Evolutionary conservation across 1,140 invertebrate genomes (phyloP), one percentile per base, ranked within the genome.

Genomic region (Melitaea cinxia): DNA sequence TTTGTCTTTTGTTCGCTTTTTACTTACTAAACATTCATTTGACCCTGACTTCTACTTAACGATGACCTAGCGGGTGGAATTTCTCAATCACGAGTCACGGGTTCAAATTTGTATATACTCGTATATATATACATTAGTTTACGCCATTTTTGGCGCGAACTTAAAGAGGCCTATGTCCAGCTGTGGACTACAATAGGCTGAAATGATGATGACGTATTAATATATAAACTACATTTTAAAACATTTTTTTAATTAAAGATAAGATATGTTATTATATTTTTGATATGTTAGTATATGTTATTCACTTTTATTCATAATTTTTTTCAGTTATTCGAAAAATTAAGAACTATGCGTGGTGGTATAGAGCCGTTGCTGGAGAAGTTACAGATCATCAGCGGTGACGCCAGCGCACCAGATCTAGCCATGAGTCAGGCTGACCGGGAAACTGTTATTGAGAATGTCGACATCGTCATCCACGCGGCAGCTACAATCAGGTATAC

Each of bases 391-490:
- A 90, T 99, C 2, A 91, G 92, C 12, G 98, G 98, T 4, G 98
- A 99, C 90, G 94, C 99, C 0, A 94, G 95, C 0, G 87, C 95
- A 60, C 94, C 96, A 1, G 93, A 95, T 67, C 91, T 99, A 0
- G 98, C 94, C 1, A 84, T 97, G 6, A 94, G 93, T 0, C 59
- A 92, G 0, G 85, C 89, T 7, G 97, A 96, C 75, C 71, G 80
- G 3, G 65, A 81, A 64, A 68, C 49, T 0, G 81, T 99, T 4
- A 85, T 92, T 0, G 93, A 96, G 24, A 94, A 96, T 72, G 95
- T 99, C 0, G 93, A 97, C 67, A 93, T 99, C 58, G 96, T 99
- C 0, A 96, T 99, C 78, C 98, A 99, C 87, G 97, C 96, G 0
- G 98, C 98, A 0, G 98, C 98, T 0, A 98, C 98, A 39, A 96